These are phyloP conservation scores for Tonatia bakeri DNA, from an alignment of 2,113 vertebrate species.

Conservation along the genomic window DNA sequence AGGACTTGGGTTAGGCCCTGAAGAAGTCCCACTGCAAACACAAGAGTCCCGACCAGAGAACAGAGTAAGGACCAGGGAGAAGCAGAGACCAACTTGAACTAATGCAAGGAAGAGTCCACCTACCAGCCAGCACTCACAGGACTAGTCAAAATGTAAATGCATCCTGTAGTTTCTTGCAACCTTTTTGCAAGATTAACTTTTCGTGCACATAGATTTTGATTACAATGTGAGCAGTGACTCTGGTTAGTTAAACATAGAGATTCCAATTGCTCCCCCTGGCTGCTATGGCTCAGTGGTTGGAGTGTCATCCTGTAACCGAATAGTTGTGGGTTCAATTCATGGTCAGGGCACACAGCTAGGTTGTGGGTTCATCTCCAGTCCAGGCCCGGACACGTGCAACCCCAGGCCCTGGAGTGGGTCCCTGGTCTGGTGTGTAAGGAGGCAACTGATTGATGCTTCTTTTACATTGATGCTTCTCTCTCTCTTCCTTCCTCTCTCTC, in stretches of 20 bases:
- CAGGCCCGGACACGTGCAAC: too few species aligned
- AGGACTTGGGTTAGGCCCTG: not conserved
- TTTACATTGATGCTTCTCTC: too few species aligned
- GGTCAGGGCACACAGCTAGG: too few species aligned
- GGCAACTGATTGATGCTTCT: too few species aligned
- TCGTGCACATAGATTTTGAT: not conserved
- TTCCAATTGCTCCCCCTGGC: not conserved
- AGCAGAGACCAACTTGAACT: not conserved
- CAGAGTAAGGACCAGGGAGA: not conserved
- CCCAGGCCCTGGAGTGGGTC: too few species aligned
- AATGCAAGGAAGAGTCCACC: not conserved
- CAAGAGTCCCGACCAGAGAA: not conserved
- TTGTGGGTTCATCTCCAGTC: too few species aligned
- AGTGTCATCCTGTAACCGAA: too few species aligned
- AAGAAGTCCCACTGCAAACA: not conserved
- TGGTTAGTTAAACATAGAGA: not conserved
- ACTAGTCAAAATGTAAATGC: not conserved
- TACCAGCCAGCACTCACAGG: not conserved
- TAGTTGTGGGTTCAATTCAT: too few species aligned
- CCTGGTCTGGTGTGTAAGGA: too few species aligned
- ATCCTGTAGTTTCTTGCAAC: not conserved
- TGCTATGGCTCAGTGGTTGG: too few species aligned
- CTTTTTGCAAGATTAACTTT: constrained; percentile 21
- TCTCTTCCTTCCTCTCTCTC: too few species aligned
- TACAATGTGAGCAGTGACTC: not conserved